These are phyloP conservation scores for Cylindroiulus punctatus DNA, from an alignment of 2,888 invertebrate species.

Conservation along the genomic window DNA sequence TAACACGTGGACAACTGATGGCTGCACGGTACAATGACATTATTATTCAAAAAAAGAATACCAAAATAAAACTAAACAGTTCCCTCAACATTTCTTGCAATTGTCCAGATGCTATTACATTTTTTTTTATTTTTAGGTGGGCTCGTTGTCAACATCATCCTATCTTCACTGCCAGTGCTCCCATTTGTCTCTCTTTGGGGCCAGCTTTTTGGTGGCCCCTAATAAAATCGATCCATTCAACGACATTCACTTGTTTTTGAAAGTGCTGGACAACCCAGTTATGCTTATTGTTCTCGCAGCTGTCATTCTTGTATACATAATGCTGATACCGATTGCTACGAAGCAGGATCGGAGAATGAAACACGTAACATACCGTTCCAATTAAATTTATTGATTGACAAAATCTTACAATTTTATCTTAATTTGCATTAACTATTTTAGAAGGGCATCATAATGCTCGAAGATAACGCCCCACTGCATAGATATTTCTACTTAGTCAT, in stretches of 20 bases:
- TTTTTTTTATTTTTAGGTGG: conserved; percentile 46
- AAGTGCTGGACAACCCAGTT: conserved; percentile 59
- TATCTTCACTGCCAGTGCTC: conserved; percentile 55
- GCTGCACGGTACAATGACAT: too few species aligned
- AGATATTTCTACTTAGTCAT: conserved; percentile 60
- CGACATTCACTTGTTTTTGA: conserved; percentile 59
- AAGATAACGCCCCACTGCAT: conserved; percentile 60
- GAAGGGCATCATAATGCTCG: conserved; percentile 56
- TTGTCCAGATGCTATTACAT: background rate
- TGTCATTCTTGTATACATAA: conserved; percentile 59
- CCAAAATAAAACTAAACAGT: background rate
- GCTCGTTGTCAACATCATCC: background rate
- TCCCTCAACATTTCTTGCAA: background rate
- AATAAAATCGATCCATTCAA: conserved; percentile 58
- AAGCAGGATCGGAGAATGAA: conserved; percentile 36
- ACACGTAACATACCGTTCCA: too few species aligned
- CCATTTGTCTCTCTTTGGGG: conserved; percentile 60
- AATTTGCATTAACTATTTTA: background rate
- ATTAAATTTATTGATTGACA: background rate
- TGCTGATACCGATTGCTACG: conserved; percentile 54
- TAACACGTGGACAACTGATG: background rate
- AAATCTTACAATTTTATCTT: background rate
- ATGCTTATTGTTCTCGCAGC: conserved; percentile 57
- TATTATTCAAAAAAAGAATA: too few species aligned
- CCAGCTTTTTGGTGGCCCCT: conserved; percentile 59